Conservation (phyloP, 2,113 vertebrate genomes). For the Macrotis lagotis region DNA sequence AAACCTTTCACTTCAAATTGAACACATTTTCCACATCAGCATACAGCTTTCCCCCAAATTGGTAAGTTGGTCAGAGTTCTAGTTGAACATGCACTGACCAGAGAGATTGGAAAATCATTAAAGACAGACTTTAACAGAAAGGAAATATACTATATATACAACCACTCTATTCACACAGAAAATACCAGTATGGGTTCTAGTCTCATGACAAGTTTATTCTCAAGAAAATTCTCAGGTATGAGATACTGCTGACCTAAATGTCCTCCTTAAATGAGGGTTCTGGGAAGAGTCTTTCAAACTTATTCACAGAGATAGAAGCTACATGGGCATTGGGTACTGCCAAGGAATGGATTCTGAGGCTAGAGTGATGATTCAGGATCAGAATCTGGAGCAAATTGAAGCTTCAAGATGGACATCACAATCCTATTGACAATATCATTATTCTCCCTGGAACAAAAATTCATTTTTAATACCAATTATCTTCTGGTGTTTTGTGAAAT, state of each 20-base stretch:
- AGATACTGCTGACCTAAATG: background rate
- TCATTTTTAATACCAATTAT: too few relatives aligned
- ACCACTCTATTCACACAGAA: background rate
- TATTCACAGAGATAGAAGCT: too few relatives aligned
- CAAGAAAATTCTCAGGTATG: too few relatives aligned
- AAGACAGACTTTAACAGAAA: background rate
- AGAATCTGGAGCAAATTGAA: background rate
- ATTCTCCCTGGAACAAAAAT: too few relatives aligned
- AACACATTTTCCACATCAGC: background rate
- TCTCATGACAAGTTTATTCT: too few relatives aligned
- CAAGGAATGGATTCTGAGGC: background rate
- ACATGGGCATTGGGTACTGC: background rate
- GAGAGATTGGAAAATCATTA: background rate
- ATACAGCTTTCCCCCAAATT: background rate
- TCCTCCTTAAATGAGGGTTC: background rate
- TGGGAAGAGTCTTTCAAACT: background rate
- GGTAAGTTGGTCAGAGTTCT: background rate
- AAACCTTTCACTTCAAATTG: background rate
- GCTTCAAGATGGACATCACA: too few relatives aligned
- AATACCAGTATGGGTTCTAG: too few relatives aligned
- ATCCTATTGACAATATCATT: too few relatives aligned
- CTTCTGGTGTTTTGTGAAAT: too few relatives aligned
- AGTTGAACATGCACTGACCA: background rate
- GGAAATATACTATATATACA: too few relatives aligned
- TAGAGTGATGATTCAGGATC: background rate